A percentile compares a stretch with the other conserved stretches of the same genome.
phyloP scores from a whole-genome alignment of 2,797 vertebrate genomes.

The Eulemur coronatus region DNA sequence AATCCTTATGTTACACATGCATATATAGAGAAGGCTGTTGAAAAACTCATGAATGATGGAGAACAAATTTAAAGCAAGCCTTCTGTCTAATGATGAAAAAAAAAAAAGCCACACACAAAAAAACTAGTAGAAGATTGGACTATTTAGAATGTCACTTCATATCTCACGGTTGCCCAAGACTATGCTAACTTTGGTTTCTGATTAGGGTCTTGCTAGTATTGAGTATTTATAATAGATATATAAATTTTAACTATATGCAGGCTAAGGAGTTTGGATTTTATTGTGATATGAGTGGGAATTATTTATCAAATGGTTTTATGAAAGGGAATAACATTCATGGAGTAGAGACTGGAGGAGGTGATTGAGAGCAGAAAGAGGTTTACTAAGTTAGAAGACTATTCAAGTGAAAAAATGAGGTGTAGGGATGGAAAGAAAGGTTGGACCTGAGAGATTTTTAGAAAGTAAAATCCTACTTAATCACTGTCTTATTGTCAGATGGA shows the following conservation, averaged over 20 bases:
- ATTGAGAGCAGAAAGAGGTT: background rate
- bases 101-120: background rate
- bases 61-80: background rate
- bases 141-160: background rate
- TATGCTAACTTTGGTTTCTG: background rate
- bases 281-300: background rate
- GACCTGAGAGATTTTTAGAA: background rate
- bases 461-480: background rate
- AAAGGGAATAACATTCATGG: background rate
- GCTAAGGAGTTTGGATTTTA: background rate
- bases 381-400: background rate
- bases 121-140: background rate
- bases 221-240: background rate
- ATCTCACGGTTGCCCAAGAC: background rate
- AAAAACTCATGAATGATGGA: background rate
- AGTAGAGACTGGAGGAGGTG: background rate
- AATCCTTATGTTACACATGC: background rate
- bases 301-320: background rate
- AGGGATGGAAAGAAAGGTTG: background rate
- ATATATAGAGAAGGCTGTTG: background rate
- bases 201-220: background rate
- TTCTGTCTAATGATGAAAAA: background rate
- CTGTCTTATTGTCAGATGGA: background rate
- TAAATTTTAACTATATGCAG: background rate
- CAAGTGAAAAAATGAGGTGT: background rate